A percentile compares a stretch with the other conserved stretches of the same genome.
Conservation (phyloP, 2,888 invertebrate genomes). For the Dusona sp. region DNA sequence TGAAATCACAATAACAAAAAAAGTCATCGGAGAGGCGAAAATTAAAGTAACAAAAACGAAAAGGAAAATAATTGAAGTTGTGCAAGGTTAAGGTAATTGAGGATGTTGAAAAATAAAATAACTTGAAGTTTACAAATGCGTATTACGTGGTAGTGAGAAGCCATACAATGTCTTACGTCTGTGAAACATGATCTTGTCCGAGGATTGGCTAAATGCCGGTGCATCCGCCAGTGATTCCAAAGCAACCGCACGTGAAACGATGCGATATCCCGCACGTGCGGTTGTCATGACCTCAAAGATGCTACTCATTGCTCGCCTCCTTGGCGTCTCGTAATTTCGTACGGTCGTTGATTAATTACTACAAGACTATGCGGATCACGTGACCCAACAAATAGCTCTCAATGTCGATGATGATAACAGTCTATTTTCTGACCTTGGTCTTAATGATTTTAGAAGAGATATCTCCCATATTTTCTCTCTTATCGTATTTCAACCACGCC, state of each 20-base stretch:
- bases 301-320: conserved; percentile 30
- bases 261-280: conserved; percentile 45
- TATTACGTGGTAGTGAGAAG: neutral
- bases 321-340: conserved; percentile 35
- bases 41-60: neutral
- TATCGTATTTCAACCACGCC: neutral
- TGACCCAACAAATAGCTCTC: conserved; percentile 11
- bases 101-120: conserved; percentile 22
- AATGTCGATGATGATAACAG: conserved; percentile 18
- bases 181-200: conserved; percentile 26
- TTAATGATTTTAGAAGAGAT: neutral
- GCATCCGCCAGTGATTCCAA: conserved; percentile 43
- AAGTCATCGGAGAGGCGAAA: neutral
- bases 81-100: neutral
- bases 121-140: neutral
- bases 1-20: neutral
- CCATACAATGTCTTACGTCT: conserved; percentile 19
- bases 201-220: conserved; percentile 26
- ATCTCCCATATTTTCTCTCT: neutral
- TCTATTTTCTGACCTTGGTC: conserved; percentile 9
- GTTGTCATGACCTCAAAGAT: conserved; percentile 29
- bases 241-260: conserved; percentile 40
- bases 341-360: conserved; percentile 59
- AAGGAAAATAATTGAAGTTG: neutral
- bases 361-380: conserved; percentile 31